These are phyloP conservation scores for Sisyra nigra DNA, from an alignment of 2,888 invertebrate species.

Conservation along the genomic window DNA sequence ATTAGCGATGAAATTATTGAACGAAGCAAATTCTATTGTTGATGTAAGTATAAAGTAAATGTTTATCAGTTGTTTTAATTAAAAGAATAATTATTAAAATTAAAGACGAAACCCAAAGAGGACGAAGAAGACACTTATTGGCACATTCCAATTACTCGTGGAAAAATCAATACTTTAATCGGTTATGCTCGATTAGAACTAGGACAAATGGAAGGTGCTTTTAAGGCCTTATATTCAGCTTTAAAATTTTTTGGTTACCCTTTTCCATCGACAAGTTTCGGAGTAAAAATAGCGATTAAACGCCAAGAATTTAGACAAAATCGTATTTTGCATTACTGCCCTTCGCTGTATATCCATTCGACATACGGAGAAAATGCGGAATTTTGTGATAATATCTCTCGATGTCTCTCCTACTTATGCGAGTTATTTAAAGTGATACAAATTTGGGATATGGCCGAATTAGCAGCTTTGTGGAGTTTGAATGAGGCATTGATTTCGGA, in stretches of 20 bases:
- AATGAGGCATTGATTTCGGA: slow-evolving; percentile 32
- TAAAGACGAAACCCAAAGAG: slow-evolving; percentile 10
- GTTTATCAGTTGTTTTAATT: too few relatives aligned
- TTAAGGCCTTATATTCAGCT: slow-evolving; percentile 22
- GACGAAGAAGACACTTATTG: slow-evolving; percentile 20
- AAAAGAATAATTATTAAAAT: too few relatives aligned
- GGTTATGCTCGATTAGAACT: slow-evolving; percentile 27
- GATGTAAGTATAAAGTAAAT: slow-evolving; percentile 24
- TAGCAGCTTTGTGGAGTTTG: slow-evolving; percentile 40
- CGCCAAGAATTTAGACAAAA: slow-evolving; percentile 20
- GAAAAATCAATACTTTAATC: slow-evolving; percentile 27
- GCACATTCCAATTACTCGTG: slow-evolving; percentile 24
- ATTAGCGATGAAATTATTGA: slow-evolving; percentile 35
- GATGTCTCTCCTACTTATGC: slow-evolving; percentile 27
- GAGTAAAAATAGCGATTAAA: slow-evolving; percentile 17
- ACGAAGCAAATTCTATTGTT: slow-evolving; percentile 30
- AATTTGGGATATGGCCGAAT: slow-evolving; percentile 29
- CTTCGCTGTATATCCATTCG: slow-evolving; percentile 16
- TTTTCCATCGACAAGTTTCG: slow-evolving; percentile 23
- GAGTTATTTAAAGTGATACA: slow-evolving; percentile 25
- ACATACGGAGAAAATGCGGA: slow-evolving; percentile 23
- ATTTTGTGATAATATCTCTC: slow-evolving; percentile 28
- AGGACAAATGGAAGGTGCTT: slow-evolving; percentile 26
- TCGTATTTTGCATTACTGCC: slow-evolving; percentile 20
- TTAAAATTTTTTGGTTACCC: slow-evolving; percentile 24